These are phyloP conservation scores for Meloidogyne hapla DNA, from an alignment of 1,140 invertebrate genomes.

Conservation along the genomic window DNA sequence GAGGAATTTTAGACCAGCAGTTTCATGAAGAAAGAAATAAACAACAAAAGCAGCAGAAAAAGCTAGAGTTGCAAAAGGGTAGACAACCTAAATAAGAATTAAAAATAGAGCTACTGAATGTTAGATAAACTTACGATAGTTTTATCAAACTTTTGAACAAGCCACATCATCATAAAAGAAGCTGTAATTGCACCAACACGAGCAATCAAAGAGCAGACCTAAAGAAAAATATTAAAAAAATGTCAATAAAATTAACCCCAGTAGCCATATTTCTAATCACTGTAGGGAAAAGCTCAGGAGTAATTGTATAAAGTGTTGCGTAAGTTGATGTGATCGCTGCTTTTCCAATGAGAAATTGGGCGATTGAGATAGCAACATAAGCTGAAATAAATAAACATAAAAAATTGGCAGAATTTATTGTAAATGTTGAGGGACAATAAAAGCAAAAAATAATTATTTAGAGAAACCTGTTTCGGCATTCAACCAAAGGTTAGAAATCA, in stretches of 20 bases:
- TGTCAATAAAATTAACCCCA: slow-evolving; percentile 44
- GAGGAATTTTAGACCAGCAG: slow-evolving; percentile 52
- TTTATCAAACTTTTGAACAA: slow-evolving; percentile 53
- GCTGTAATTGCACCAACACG: slow-evolving; percentile 68
- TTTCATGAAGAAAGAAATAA: slow-evolving; percentile 57
- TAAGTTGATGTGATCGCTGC: slow-evolving; percentile 60
- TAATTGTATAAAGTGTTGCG: slow-evolving; percentile 63
- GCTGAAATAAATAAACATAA: slow-evolving; percentile 42
- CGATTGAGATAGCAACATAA: slow-evolving; percentile 48
- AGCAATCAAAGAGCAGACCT: slow-evolving; percentile 67
- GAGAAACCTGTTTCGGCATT: slow-evolving; percentile 6
- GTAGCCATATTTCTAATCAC: slow-evolving; percentile 67
- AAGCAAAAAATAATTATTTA: slow-evolving; percentile 20
- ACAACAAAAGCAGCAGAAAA: slow-evolving; percentile 55
- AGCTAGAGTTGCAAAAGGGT: slow-evolving; percentile 52
- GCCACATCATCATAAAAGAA: slow-evolving; percentile 65
- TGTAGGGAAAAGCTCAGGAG: slow-evolving; percentile 67
- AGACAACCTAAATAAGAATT: slow-evolving; percentile 10
- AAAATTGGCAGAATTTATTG: no score
- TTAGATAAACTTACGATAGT: slow-evolving; percentile 3
- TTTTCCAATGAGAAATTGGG: slow-evolving; percentile 60
- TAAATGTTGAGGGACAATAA: no score
- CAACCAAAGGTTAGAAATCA: slow-evolving; percentile 55
- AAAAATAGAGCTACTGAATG: not conserved
- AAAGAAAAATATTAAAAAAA: not conserved